Base-by-base conservation (phyloP, 1,140 invertebrate species). In the Marisa cornuarietis region DNA sequence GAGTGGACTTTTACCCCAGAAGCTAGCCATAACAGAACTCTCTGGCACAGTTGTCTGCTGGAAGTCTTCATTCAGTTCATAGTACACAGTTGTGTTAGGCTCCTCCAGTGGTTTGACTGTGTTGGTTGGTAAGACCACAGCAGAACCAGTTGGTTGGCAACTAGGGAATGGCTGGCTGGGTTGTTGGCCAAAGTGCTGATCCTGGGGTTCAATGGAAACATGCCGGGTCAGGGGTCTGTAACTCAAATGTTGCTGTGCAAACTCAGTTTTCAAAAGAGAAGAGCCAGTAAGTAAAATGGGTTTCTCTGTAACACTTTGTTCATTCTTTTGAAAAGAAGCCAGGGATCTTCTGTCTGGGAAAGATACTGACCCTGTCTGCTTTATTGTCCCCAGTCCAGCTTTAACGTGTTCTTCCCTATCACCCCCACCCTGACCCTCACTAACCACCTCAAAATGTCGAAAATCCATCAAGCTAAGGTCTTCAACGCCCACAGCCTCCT, bases 161-260 rank as follows among this genome's bases (percentile, higher is more conserved):
- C 54, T 58, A 14, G 54, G 11, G 16, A 58, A 58, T 58, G 54
- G 11, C 54, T 58, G 54, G 54, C 4, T 4, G 54, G 11, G 8
- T 18, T 58, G 54, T 18, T 58, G 54, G 16, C 54, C 54, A 18
- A 18, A 3, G 16, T 58, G 11, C 54, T 58, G 54, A 11, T 58
- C 16, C 1, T 58, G 54, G 54, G 11, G 54, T 18, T 58, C 54
- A 14, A 8, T 18, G 11, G 16, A 14, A 58, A 18, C 54, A 58
- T 58, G 54, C 54, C 9, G 54, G 16, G 4, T 58, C 54, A 58
- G 54, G 9, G 11, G 54, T 18, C 8, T 58, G 54, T 58, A 52
- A 0, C 42, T 63, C n/a, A 85, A 58, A 61, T 85, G 82, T n/a
- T 79, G 65, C 63, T 80, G 79, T 20, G 83, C 84, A 81, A 85